phyloP scores from a whole-genome alignment of 2,113 vertebrate species.

The Ailurus styani region DNA sequence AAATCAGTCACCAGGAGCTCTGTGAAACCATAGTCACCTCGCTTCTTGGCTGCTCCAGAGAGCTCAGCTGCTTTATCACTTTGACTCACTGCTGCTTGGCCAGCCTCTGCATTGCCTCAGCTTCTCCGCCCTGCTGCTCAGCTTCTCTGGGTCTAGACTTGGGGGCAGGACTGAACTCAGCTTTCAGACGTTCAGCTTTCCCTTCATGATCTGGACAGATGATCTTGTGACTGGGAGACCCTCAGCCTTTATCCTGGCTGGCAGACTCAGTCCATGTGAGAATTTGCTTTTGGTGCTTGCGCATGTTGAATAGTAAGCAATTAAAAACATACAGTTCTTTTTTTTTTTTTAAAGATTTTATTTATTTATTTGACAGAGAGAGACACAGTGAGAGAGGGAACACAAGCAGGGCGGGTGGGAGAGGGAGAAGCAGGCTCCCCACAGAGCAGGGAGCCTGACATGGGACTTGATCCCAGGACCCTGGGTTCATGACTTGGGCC shows the following conservation, averaged over 20 bases:
- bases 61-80: not conserved
- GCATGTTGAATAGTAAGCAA: not conserved
- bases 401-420: no score
- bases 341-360: no score
- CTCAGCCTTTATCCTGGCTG: no score
- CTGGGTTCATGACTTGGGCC: no score
- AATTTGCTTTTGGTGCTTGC: not conserved
- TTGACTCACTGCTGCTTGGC: not conserved
- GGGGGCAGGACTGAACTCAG: not conserved
- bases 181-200: not conserved
- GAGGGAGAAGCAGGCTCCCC: no score
- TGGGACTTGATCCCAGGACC: no score
- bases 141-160: not conserved
- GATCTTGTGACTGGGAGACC: not conserved
- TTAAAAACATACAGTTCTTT: not conserved
- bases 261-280: not conserved
- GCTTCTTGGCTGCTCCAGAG: not conserved
- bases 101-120: not conserved
- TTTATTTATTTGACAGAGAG: no score
- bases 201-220: not conserved
- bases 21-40: not conserved
- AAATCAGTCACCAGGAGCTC: not conserved
- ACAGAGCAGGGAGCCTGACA: no score
- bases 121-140: not conserved
- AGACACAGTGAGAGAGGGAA: no score